Evolutionary conservation across 2,888 invertebrate species (phyloP).

Genomic region (Lamellibrachia satsuma): DNA sequence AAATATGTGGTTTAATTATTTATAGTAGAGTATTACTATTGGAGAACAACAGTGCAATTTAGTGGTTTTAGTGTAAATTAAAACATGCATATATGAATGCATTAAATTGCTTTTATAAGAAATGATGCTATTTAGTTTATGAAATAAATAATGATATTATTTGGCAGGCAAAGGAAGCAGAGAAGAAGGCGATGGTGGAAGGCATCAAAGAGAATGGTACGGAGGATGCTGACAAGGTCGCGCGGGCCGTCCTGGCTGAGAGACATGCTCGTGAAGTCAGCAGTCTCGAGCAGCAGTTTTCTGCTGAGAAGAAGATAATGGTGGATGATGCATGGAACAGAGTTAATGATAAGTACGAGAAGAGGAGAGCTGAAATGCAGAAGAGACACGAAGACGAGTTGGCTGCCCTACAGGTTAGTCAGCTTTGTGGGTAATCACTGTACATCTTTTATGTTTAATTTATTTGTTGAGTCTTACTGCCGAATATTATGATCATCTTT

Average conservation of each 20-base stretch:
- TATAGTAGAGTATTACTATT: too few species aligned
- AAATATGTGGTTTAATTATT: too few species aligned
- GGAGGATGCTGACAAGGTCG: constrained; percentile 60
- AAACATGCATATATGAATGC: too few species aligned
- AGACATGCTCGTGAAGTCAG: constrained; percentile 58
- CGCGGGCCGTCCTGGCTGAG: constrained; percentile 57
- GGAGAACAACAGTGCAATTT: too few species aligned
- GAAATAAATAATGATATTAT: background rate
- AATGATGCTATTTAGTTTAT: too few species aligned
- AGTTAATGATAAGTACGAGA: constrained; percentile 56
- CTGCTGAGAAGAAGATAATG: constrained; percentile 55
- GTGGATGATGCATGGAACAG: constrained; percentile 58
- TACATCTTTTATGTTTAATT: background rate
- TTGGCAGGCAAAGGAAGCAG: constrained; percentile 54
- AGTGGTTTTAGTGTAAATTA: background rate
- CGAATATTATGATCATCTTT: too few species aligned
- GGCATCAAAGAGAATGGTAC: constrained; percentile 60
- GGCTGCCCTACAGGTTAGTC: constrained; percentile 21
- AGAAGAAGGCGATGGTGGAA: constrained; percentile 55
- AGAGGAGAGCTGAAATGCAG: constrained; percentile 49
- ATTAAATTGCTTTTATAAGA: too few species aligned
- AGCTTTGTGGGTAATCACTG: background rate
- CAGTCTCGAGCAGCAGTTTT: constrained; percentile 56
- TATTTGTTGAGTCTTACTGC: background rate
- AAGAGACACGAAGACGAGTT: constrained; percentile 54